These are phyloP conservation scores for Oreocharis arfaki DNA, from an alignment of 2,113 vertebrate species.

Conservation along the genomic window DNA sequence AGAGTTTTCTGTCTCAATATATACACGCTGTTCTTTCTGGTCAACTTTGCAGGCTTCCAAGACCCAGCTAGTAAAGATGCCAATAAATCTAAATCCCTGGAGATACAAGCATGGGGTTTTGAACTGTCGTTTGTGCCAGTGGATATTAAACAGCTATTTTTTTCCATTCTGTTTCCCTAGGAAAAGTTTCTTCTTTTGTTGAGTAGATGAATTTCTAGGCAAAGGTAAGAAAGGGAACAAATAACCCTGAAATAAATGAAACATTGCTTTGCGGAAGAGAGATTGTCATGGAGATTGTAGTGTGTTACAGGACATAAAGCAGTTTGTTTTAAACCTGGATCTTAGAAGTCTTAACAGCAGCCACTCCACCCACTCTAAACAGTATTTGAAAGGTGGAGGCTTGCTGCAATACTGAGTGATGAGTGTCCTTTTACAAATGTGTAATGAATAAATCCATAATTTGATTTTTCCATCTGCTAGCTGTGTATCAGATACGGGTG, in stretches of 20 bases:
- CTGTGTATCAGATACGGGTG: background rate
- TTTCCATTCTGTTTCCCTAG: conserved; percentile 24
- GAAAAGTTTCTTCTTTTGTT: conserved; percentile 35
- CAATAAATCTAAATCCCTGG: conserved; percentile 51
- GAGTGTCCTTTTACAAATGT: background rate
- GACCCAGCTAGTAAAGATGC: conserved; percentile 47
- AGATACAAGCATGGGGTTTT: background rate
- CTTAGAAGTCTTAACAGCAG: background rate
- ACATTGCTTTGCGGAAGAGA: background rate
- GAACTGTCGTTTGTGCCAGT: conserved; percentile 11
- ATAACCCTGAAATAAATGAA: background rate
- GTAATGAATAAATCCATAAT: background rate
- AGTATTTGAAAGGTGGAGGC: background rate
- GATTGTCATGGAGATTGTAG: background rate
- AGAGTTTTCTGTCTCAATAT: conserved; percentile 43
- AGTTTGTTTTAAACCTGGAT: background rate
- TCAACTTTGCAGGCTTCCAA: conserved; percentile 25
- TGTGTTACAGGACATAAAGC: background rate
- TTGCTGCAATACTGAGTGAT: background rate
- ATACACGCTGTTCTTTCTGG: conserved; percentile 29
- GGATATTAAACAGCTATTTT: conserved; percentile 33
- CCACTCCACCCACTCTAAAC: background rate
- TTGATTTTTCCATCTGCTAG: conserved; percentile 1
- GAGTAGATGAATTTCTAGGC: background rate
- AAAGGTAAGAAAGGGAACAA: conserved; percentile 8